Evolutionary conservation across 2,888 invertebrate species (phyloP), one percentile per base, ranked within the genome.

Genomic region (Autographa gamma): DNA sequence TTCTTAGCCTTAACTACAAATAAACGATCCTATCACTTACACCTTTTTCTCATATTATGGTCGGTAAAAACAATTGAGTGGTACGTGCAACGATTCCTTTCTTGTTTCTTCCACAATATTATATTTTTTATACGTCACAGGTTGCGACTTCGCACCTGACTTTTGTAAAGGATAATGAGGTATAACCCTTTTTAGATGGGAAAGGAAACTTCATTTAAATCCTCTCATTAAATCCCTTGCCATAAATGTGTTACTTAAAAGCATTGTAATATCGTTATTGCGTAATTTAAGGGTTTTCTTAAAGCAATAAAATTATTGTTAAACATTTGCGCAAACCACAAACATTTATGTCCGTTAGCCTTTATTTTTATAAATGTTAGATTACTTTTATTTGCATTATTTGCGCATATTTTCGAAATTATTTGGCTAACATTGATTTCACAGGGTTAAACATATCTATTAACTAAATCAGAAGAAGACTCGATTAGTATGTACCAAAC

Each of bases 71-170:
- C 54, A 56, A 56, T 56, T 25, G 54, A 56, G 13, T 0, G 54
- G 4, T 56, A 56, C 54, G 54, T 56, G 54, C 54, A 56, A 19
- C 54, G 54, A 25, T 56, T 13, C 54, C 54, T 19, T 56, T 56
- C 54, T 56, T 56, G 54, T 25, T 56, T 56, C 54, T 56, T 25
- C 25, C 19, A 56, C 54, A 19, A 56, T 56, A 19, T 25, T 56
- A 56, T 56, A 48, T 48, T 48, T 56, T 56, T 19, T 56, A 56
- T 56, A 56, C 54, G 54, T 56, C 54, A 25, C 54, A 56, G 54
- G 54, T 56, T 56, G 54, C 25, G 19, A 56, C 25, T 25, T 13
- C 54, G 5, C 8, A 25, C 54, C 54, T 25, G 54, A 48, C 48
- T 48, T 48, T 56, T 56, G 25, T 19, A 25, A 25, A 9, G 54